Evolutionary conservation across 2,888 invertebrate species (phyloP).

Genomic region (Glyphotaelius pellucidus): DNA sequence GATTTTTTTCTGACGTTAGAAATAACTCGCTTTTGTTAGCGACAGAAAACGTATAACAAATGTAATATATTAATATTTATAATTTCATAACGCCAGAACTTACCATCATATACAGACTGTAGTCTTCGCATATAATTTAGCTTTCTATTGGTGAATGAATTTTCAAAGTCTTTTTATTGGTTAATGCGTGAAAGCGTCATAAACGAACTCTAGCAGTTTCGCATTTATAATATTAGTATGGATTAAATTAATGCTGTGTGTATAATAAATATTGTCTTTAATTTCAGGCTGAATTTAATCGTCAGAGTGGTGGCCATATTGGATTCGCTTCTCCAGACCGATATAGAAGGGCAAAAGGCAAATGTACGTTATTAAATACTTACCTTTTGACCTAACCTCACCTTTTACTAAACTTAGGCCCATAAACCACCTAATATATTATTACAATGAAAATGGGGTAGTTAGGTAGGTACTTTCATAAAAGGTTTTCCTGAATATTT

Average conservation of each 20-base stretch:
- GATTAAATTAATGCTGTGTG: not conserved
- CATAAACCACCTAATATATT: not conserved
- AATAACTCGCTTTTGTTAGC: too few species aligned
- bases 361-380: slow-evolving; percentile 74
- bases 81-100: too few species aligned
- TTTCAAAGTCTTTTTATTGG: too few species aligned
- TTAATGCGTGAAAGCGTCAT: too few species aligned
- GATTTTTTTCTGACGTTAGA: too few species aligned
- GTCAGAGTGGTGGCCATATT: slow-evolving; percentile 88
- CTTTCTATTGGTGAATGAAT: too few species aligned
- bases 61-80: too few species aligned
- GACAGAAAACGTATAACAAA: too few species aligned
- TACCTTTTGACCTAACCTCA: not conserved
- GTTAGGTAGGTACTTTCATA: not conserved
- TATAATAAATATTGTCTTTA: not conserved
- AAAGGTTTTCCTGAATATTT: not conserved
- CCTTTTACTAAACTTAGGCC: not conserved
- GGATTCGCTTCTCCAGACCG: slow-evolving; percentile 85
- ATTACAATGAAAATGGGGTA: not conserved
- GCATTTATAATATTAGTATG: too few species aligned
- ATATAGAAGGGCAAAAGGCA: slow-evolving; percentile 80
- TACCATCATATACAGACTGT: too few species aligned
- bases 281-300: slow-evolving; percentile 85
- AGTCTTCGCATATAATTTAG: too few species aligned
- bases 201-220: too few species aligned